Base-by-base conservation (phyloP, 53 echinoderm and acorn worm genomes). In the Mesocentrotus franciscanus region DNA sequence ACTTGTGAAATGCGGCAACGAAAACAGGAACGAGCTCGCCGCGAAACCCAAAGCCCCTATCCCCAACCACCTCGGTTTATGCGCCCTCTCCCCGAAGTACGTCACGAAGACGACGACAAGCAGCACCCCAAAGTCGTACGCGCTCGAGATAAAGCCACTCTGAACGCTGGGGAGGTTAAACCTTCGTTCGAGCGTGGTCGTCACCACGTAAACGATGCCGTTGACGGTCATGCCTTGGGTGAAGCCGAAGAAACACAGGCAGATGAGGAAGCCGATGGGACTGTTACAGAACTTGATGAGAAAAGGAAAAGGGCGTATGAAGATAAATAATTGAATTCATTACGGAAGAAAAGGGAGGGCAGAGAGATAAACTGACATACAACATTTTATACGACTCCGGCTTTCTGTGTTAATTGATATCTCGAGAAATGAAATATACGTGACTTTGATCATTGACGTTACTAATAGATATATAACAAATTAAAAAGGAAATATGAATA, bases 201-300 rank as follows among this genome's bases (percentile, higher is more conserved):
- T 98, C 30, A 98, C 97, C 0, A 98, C 97, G 95, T 98, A 98
- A 36, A 98, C 97, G 71, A 98, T 96, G 30, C 99, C 98, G 61
- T 98, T 99, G 27, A 97, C 99, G 1, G 98, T 97, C 97, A 98
- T 99, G 12, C 99, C 97, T 76, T 99, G 99, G 12, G 98, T 96
- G 71, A 99, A 87, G 56, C 97, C 97, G 56, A 98, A 97, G 76
- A 97, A 85, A 89, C 96, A 97, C 5, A 98, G 92, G 42, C 98
- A 96, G 71, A 98, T 87, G 17, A 99, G 92, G 75, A 97, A 96
- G 8, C 99, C 99, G 34, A 96, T 93, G 8, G 97, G 97, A 34
- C 95, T 93, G 91, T 98, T 98, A 57, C 98, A 99, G 78, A 93
- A 93, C 95, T 98, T 96, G 68, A 60, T 30, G 55, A 27, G 59